Percentiles rank a stretch among this genome's conserved stretches.
Conservation (phyloP, 2,797 vertebrate genomes). For the Sebastes baramenuke region DNA sequence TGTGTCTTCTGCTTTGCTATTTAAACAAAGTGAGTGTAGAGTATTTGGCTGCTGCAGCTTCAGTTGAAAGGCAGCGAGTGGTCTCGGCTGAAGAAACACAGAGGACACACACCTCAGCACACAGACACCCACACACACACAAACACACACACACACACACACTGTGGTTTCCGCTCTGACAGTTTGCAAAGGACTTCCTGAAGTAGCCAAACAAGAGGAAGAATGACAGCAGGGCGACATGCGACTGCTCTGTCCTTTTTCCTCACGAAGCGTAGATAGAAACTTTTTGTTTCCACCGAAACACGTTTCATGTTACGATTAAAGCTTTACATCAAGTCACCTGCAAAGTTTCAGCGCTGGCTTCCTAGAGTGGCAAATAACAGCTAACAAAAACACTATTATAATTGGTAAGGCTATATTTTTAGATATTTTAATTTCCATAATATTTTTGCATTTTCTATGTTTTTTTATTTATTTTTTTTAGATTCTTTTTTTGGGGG, state of each 20-base stretch:
- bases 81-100: constrained; percentile 38
- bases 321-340: not conserved
- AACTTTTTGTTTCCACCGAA: constrained; percentile 15
- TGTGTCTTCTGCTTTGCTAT: not conserved
- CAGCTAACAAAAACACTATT: not conserved
- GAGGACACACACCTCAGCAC: not conserved
- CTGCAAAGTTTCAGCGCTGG: not conserved
- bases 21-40: not conserved
- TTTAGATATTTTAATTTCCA: not conserved
- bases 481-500: too few species aligned
- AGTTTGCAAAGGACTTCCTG: constrained; percentile 84
- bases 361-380: not conserved
- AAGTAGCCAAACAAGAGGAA: constrained; percentile 79
- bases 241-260: constrained; percentile 4
- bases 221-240: constrained; percentile 31
- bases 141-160: constrained; percentile 5
- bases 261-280: not conserved
- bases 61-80: constrained; percentile 15
- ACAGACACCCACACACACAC: not conserved
- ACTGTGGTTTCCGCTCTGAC: constrained; percentile 81
- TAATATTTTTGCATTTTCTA: not conserved
- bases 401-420: not conserved
- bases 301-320: not conserved
- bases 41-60: constrained; percentile 29
- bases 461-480: not conserved